These are phyloP conservation scores for Phania funesta DNA, from an alignment of 2,888 invertebrate genomes.

Conservation along the genomic window DNA sequence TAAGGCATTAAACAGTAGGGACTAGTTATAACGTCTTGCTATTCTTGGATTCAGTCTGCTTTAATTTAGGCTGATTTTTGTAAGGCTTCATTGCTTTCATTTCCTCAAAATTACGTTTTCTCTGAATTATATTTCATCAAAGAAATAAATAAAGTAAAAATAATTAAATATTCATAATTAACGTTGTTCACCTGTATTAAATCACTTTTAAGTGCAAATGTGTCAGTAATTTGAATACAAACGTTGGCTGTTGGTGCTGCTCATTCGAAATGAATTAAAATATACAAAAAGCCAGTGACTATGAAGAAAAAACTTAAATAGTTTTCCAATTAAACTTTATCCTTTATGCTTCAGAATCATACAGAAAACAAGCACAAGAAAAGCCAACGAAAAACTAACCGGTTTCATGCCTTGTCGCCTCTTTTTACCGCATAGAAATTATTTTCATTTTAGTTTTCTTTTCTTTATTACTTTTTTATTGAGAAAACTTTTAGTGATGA, in stretches of 20 bases:
- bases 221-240: slow-evolving; percentile 50
- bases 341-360: slow-evolving; percentile 76
- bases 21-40: neutral
- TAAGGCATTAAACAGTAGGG: slow-evolving; percentile 14
- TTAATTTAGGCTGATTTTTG: neutral
- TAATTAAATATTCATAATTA: too few relatives aligned
- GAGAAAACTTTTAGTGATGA: slow-evolving; percentile 51
- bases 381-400: slow-evolving; percentile 74
- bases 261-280: slow-evolving; percentile 64
- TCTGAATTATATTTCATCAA: too few relatives aligned
- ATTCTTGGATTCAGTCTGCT: too few relatives aligned
- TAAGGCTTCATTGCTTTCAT: too few relatives aligned
- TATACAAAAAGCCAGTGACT: slow-evolving; percentile 61
- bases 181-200: slow-evolving; percentile 9
- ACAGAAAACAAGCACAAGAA: slow-evolving; percentile 32
- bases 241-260: slow-evolving; percentile 36
- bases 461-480: slow-evolving; percentile 24
- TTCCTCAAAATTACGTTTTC: neutral
- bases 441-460: slow-evolving; percentile 36
- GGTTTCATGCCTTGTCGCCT: slow-evolving; percentile 81
- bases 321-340: slow-evolving; percentile 81
- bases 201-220: slow-evolving; percentile 38
- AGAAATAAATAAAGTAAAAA: too few relatives aligned
- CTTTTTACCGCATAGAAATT: slow-evolving; percentile 76
- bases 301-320: slow-evolving; percentile 71